These are phyloP conservation scores for Sebastes vulpes DNA, from an alignment of 2,797 vertebrate species.

Conservation along the genomic window DNA sequence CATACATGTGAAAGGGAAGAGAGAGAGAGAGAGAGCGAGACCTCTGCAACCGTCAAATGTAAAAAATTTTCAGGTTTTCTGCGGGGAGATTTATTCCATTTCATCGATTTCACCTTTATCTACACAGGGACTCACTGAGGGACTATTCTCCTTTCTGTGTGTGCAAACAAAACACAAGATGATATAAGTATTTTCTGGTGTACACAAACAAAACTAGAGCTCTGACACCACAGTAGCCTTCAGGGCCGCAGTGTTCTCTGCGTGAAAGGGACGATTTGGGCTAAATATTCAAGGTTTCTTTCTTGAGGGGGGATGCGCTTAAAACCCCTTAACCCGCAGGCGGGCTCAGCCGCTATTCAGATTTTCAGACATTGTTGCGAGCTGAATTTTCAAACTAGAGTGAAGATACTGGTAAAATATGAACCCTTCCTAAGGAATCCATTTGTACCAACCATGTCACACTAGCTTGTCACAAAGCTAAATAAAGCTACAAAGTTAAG, in stretches of 20 bases:
- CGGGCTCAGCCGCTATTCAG: no score
- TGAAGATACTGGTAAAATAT: no score
- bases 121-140: neutral
- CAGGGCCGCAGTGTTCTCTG: neutral
- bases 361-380: no score
- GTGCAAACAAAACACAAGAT: slow-evolving; percentile 26
- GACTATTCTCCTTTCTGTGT: neutral
- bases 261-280: neutral
- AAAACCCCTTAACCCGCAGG: no score
- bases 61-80: slow-evolving; percentile 22
- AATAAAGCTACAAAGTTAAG: no score
- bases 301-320: neutral
- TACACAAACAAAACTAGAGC: neutral
- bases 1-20: neutral
- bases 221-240: neutral
- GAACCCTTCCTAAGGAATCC: no score
- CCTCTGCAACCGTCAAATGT: slow-evolving; percentile 28
- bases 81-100: slow-evolving; percentile 14
- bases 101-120: slow-evolving; percentile 28
- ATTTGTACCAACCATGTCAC: no score
- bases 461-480: no score
- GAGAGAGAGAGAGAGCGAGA: neutral
- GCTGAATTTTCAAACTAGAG: no score
- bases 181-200: neutral
- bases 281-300: neutral